These are phyloP conservation scores for Petromus typicus DNA, from an alignment of 2,113 vertebrate species.

Conservation along the genomic window DNA sequence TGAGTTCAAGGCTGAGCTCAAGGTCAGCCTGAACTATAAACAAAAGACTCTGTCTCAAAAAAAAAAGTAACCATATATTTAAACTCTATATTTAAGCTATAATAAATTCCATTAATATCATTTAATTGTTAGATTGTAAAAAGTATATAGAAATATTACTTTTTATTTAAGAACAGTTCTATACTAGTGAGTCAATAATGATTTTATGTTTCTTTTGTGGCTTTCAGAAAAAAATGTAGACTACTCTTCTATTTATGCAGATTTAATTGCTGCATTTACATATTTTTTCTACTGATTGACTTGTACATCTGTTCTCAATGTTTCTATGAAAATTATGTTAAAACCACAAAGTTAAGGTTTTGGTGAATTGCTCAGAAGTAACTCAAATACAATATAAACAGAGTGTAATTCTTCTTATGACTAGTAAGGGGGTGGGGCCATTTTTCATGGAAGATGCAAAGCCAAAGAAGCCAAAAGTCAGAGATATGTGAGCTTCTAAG, in stretches of 20 bases:
- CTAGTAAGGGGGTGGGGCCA: background rate
- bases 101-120: slow-evolving; percentile 49
- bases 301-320: slow-evolving; percentile 71
- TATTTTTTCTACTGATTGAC: slow-evolving; percentile 64
- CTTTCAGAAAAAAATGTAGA: slow-evolving; percentile 51
- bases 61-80: background rate
- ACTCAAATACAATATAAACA: slow-evolving; percentile 57
- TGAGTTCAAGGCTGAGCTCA: too few species aligned
- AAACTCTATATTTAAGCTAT: slow-evolving; percentile 21
- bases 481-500: slow-evolving; percentile 20
- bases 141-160: slow-evolving; percentile 30
- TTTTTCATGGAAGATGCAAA: slow-evolving; percentile 47
- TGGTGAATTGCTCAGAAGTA: slow-evolving; percentile 65
- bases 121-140: slow-evolving; percentile 36
- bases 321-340: slow-evolving; percentile 70
- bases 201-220: slow-evolving; percentile 49
- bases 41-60: too few species aligned
- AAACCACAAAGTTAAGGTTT: slow-evolving; percentile 68
- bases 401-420: slow-evolving; percentile 45
- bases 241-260: slow-evolving; percentile 50
- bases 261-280: slow-evolving; percentile 67
- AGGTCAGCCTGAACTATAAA: too few species aligned
- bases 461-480: slow-evolving; percentile 48
- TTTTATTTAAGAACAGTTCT: slow-evolving; percentile 62
- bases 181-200: slow-evolving; percentile 62